phyloP scores from a whole-genome alignment of 2,113 vertebrate species.

The Ia io region DNA sequence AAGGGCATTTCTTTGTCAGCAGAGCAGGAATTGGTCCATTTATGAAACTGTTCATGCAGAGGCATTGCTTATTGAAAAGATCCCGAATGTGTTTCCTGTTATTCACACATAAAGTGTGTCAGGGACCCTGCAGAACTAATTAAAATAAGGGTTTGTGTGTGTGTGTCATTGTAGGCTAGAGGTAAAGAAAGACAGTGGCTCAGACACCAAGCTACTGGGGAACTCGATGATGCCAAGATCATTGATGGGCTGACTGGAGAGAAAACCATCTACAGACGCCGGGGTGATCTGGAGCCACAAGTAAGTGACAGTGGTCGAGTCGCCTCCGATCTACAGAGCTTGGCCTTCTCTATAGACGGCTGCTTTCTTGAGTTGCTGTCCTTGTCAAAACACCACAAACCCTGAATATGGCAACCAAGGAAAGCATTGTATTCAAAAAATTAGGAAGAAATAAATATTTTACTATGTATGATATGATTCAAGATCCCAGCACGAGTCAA shows the following conservation, averaged over 20 bases:
- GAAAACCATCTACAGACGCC: constrained; percentile 95
- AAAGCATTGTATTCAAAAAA: not conserved
- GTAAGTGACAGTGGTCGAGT: constrained; percentile 78
- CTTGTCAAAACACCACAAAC: not conserved
- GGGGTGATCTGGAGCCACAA: constrained; percentile 94
- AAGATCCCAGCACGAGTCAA: not conserved
- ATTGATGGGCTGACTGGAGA: constrained; percentile 97
- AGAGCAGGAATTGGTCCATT: not conserved
- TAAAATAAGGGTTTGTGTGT: constrained; percentile 9
- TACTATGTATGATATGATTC: not conserved
- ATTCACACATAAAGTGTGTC: not conserved
- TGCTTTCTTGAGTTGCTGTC: not conserved
- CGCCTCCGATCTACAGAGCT: not conserved
- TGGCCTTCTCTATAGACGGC: not conserved
- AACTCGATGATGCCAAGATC: constrained; percentile 97
- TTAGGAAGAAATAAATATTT: not conserved
- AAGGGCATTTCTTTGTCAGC: constrained; percentile 32
- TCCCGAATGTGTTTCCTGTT: not conserved
- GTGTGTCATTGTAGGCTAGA: constrained; percentile 88
- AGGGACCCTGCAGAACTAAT: not conserved
- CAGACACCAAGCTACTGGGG: constrained; percentile 93
- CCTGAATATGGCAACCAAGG: not conserved
- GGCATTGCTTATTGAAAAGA: constrained; percentile 9
- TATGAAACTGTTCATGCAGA: constrained; percentile 28
- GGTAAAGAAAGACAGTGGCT: constrained; percentile 98